phyloP scores from a whole-genome alignment of 2,797 vertebrate genomes.

The Eulemur mongoz region DNA sequence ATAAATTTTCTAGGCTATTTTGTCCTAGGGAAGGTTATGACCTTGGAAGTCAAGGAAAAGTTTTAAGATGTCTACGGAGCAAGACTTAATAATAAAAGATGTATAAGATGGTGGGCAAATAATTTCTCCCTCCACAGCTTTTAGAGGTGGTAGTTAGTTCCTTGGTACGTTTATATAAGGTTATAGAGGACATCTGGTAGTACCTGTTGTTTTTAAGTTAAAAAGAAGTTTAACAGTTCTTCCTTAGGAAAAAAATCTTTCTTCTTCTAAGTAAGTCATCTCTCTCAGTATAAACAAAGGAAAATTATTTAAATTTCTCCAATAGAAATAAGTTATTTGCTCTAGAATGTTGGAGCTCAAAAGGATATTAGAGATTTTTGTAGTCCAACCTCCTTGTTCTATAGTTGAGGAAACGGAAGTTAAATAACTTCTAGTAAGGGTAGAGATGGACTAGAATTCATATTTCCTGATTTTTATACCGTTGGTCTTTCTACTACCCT shows the following conservation, averaged over 20 bases:
- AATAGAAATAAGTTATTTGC: constrained; percentile 3
- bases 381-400: not conserved
- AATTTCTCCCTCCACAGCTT: not conserved
- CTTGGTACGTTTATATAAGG: not conserved
- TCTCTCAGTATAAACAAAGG: constrained; percentile 16
- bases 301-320: not conserved
- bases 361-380: not conserved
- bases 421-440: constrained; percentile 5
- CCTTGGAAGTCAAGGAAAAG: not conserved
- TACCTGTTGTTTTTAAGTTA: not conserved
- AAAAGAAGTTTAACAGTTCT: not conserved
- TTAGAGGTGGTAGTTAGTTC: not conserved
- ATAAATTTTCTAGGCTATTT: not conserved
- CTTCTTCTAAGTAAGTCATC: not conserved
- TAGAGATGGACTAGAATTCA: not conserved
- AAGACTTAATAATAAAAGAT: not conserved
- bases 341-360: not conserved
- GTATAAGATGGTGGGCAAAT: not conserved
- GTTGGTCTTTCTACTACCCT: not conserved
- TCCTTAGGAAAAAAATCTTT: not conserved
- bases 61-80: not conserved
- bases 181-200: not conserved
- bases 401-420: not conserved
- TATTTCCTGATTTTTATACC: not conserved
- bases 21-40: not conserved